A percentile compares a stretch with the other conserved stretches of the same genome.
Conservation (phyloP, 2,113 vertebrate species). For the Pavo muticus region DNA sequence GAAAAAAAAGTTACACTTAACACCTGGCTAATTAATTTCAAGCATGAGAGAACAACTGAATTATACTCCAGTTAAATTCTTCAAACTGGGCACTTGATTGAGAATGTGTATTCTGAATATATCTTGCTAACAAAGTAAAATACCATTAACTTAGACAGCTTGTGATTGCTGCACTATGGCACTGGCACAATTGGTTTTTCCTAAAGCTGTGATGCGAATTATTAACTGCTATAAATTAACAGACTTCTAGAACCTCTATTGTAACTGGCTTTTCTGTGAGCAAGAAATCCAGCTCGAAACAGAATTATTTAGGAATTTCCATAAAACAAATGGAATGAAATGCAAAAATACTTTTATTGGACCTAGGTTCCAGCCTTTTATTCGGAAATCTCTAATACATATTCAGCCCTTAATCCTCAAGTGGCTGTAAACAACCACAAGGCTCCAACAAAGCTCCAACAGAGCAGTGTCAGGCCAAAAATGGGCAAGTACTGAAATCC, state of each 20-base stretch:
- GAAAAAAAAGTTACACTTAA: background rate
- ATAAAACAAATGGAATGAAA: background rate
- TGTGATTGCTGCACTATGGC: background rate
- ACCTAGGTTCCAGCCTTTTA: constrained; percentile 6
- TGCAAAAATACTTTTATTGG: background rate
- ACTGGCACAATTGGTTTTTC: background rate
- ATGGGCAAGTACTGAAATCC: background rate
- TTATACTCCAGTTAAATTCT: background rate
- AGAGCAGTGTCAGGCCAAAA: background rate
- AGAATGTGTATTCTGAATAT: background rate
- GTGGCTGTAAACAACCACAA: background rate
- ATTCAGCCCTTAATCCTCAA: background rate
- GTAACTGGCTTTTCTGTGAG: background rate
- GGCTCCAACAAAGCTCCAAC: background rate
- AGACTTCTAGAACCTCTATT: background rate
- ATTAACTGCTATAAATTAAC: background rate
- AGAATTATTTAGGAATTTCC: background rate
- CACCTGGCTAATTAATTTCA: background rate
- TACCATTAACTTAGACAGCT: background rate
- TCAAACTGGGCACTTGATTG: background rate
- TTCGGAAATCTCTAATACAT: background rate
- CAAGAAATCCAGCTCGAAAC: background rate
- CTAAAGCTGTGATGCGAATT: background rate
- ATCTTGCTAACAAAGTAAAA: background rate
- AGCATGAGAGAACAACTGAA: background rate